phyloP scores from a whole-genome alignment of 1,140 invertebrate species.

The Vollenhovia emeryi region DNA sequence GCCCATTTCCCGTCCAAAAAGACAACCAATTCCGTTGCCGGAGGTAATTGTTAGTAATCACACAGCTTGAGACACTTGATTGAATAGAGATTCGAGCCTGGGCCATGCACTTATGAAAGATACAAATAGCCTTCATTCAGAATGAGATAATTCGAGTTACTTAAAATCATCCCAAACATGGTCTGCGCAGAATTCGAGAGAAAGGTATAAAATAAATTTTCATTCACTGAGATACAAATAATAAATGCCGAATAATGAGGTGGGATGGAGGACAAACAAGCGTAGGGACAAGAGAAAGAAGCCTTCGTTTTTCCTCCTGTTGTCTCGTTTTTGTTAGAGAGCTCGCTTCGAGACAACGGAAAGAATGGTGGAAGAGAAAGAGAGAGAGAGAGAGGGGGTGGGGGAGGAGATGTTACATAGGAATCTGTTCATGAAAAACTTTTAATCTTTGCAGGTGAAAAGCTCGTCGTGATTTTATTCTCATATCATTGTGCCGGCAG shows the following conservation, averaged over 20 bases:
- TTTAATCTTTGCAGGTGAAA: slow-evolving; percentile 43
- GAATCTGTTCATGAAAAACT: slow-evolving; percentile 33
- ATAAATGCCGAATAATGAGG: not conserved
- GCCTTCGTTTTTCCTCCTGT: not conserved
- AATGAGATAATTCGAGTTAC: slow-evolving; percentile 71
- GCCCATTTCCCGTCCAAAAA: slow-evolving; percentile 68
- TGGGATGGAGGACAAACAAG: not conserved
- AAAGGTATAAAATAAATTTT: slow-evolving; percentile 57
- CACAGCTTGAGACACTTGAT: not conserved
- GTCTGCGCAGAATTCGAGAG: not conserved
- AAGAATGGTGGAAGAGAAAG: no score
- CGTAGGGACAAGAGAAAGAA: not conserved
- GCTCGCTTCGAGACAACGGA: not conserved
- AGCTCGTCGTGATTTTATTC: slow-evolving; percentile 36
- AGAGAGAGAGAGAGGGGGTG: no score
- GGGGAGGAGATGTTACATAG: not conserved
- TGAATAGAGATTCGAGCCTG: not conserved
- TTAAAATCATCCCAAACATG: slow-evolving; percentile 51
- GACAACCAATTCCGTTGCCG: slow-evolving; percentile 70
- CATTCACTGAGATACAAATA: not conserved
- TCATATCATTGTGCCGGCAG: slow-evolving; percentile 29
- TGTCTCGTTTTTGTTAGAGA: slow-evolving; percentile 24
- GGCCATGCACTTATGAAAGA: not conserved
- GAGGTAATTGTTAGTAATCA: slow-evolving; percentile 39
- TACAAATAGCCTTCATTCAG: slow-evolving; percentile 61